Conservation (phyloP, 2,113 vertebrate genomes). For the Lycaon pictus region DNA sequence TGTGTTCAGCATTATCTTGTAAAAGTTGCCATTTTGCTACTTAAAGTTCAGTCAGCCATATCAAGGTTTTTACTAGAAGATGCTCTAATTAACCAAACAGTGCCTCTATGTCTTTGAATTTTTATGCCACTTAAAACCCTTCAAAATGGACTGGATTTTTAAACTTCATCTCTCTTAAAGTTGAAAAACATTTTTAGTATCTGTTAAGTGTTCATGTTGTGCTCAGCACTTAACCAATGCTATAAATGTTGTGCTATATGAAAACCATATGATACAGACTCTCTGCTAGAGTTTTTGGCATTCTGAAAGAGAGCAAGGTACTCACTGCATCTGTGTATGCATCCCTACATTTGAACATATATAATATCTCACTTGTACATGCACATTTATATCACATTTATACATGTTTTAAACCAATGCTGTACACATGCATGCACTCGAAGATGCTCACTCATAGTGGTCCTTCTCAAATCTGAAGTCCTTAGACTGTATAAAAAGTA, state of each 20-base stretch:
- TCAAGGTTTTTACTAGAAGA: slow-evolving; percentile 49
- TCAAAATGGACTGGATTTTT: slow-evolving; percentile 70
- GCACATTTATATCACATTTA: background rate
- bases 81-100: slow-evolving; percentile 49
- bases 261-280: slow-evolving; percentile 70
- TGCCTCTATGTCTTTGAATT: slow-evolving; percentile 66
- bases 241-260: slow-evolving; percentile 69
- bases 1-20: background rate
- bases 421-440: fast-evolving
- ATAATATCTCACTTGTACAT: background rate
- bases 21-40: background rate
- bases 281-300: background rate
- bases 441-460: background rate
- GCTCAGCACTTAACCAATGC: slow-evolving; percentile 69
- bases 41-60: background rate
- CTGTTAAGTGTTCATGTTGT: slow-evolving; percentile 81
- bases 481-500: background rate
- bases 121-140: slow-evolving; percentile 70
- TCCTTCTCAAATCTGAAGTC: background rate
- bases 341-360: background rate
- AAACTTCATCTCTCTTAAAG: slow-evolving; percentile 77
- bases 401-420: background rate
- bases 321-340: background rate
- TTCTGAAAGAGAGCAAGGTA: background rate
- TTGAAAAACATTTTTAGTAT: slow-evolving; percentile 80